phyloP scores from a whole-genome alignment of 2,888 invertebrate species.

The Agrotis exclamationis region DNA sequence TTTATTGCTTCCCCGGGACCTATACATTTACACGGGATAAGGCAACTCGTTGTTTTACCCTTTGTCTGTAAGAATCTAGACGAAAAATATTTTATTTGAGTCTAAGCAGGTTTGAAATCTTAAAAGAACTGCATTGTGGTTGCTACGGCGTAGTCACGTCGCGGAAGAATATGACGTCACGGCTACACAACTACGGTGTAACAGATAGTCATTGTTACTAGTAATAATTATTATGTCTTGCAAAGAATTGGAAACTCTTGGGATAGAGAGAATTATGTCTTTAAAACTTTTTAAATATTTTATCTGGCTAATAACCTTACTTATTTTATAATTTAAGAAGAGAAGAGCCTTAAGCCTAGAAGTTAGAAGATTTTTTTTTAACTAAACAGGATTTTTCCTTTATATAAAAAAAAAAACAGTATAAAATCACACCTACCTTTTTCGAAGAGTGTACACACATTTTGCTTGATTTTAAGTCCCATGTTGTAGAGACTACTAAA shows the following conservation, averaged over 20 bases:
- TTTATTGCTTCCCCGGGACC: slow-evolving; percentile 44
- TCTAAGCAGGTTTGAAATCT: slow-evolving; percentile 3
- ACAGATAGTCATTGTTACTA: slow-evolving; percentile 3
- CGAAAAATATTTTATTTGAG: slow-evolving; percentile 24
- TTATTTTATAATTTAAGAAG: no score
- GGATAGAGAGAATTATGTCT: not conserved
- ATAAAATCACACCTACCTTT: no score
- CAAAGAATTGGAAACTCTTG: not conserved
- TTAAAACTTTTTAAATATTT: no score
- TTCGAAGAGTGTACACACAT: no score
- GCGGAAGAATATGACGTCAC: slow-evolving; percentile 19
- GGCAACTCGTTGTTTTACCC: slow-evolving; percentile 3
- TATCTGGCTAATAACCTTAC: no score
- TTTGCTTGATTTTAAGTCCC: no score
- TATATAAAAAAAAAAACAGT: no score
- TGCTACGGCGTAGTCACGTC: slow-evolving; percentile 44
- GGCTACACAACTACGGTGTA: slow-evolving; percentile 35
- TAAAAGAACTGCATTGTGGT: slow-evolving; percentile 2
- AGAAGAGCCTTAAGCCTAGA: no score
- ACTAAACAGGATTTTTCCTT: no score
- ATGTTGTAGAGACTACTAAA: no score
- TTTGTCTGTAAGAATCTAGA: slow-evolving; percentile 11
- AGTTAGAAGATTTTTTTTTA: no score
- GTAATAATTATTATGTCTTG: not conserved
- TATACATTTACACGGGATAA: slow-evolving; percentile 22